Percentiles rank a stretch among this genome's conserved stretches.
These are phyloP conservation scores for Falcunculus frontatus DNA, from an alignment of 2,113 vertebrate species.

Conservation along the genomic window DNA sequence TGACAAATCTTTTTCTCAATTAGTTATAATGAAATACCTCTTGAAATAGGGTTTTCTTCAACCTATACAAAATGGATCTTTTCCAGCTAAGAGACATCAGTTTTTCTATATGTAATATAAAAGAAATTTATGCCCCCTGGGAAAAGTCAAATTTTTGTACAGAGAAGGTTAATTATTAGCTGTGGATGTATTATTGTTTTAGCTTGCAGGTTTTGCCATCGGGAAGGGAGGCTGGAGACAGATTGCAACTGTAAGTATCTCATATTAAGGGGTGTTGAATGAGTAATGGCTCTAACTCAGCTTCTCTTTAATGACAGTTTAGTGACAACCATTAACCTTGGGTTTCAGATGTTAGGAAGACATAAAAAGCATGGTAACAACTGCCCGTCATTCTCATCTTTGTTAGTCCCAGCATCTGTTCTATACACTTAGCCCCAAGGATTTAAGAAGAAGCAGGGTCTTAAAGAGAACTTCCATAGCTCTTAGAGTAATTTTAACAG, in stretches of 20 bases:
- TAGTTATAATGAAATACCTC: not conserved
- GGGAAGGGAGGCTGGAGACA: not conserved
- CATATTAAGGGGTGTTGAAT: not conserved
- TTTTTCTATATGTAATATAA: not conserved
- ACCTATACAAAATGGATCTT: not conserved
- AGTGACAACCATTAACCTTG: not conserved
- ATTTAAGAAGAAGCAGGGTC: not conserved
- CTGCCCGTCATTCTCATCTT: not conserved
- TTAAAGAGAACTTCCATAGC: not conserved
- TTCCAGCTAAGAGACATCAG: not conserved
- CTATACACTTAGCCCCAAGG: not conserved
- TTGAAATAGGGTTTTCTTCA: not conserved
- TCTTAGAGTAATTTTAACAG: not conserved
- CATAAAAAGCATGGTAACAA: not conserved
- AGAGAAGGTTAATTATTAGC: not conserved
- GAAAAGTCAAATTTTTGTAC: not conserved
- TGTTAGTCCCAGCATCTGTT: not conserved
- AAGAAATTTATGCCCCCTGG: not conserved
- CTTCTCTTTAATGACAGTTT: not conserved
- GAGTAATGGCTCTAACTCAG: not conserved
- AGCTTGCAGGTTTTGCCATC: not conserved
- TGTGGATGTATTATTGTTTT: not conserved
- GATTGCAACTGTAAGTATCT: not conserved
- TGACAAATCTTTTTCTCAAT: not conserved
- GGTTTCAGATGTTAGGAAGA: not conserved